Base-by-base conservation (phyloP, 2,888 invertebrate species). In the Microctonus brassicae region DNA sequence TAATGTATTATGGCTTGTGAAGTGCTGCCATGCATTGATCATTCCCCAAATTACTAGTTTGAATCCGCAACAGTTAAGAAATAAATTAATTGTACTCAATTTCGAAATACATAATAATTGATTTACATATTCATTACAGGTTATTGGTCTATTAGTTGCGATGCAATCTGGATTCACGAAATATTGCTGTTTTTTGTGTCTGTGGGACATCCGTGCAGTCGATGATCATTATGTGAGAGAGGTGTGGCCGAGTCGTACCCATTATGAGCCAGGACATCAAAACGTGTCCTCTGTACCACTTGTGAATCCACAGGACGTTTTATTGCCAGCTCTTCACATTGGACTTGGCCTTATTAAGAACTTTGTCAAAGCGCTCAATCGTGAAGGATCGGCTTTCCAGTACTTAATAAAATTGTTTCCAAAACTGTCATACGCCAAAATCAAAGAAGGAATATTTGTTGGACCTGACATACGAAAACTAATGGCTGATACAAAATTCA, bases 341-440 rank as follows among this genome's bases (percentile, higher is more conserved):
- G 80, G 79, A 61, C 67, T 79, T 9, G 79, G 79, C 26, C 74
- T 79, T 58, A 73, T 75, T 52, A 81, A 82, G 74, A 75, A 81
- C 66, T 79, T 79, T 72, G 77, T 79, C 0, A 80, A 78, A 58
- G 69, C 72, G 17, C 34, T 73, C 22, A 22, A 64, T 17, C 39
- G 34, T 20, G 47, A 70, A 53, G 65, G 75, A 6, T 42, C 42
- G 17, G 64, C 47, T 10, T 74, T 73, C 33, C 29, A 42, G 11
- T 75, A 70, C 42, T 33, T 75, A 13, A 62, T 39, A 62, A 20
- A 33, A 5, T 47, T 66, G 22, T 75, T 75, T 57, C 68, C 75
- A 20, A 47, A 63, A 62, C 10, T 73, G 3, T 69, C 53, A 34
- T 39, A 68, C n/a, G 76, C 61, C 22, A 75, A 76, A 67, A 33